Evolutionary conservation across 2,797 vertebrate genomes (phyloP).

Genomic region (Arctocebus calabarensis): DNA sequence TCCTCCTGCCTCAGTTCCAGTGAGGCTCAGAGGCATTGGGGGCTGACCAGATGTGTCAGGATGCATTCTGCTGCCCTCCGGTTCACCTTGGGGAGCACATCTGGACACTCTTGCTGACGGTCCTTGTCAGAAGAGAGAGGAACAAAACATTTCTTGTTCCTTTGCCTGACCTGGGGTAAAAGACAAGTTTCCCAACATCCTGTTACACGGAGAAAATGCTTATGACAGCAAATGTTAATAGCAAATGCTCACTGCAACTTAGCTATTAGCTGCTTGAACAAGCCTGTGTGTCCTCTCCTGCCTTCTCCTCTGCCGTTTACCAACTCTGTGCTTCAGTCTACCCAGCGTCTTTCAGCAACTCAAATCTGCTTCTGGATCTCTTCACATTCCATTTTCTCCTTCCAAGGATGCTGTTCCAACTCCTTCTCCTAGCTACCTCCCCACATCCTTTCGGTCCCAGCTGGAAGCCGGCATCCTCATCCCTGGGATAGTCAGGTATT

Average conservation of each 20-base stretch:
- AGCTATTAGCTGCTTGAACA: neutral
- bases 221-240: neutral
- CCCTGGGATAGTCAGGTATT: neutral
- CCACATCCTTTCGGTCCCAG: neutral
- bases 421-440: too few species aligned
- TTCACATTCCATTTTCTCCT: neutral
- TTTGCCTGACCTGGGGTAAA: neutral
- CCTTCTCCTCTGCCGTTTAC: neutral
- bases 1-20: neutral
- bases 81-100: neutral
- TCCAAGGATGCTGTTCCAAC: neutral
- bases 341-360: neutral
- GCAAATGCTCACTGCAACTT: rapidly evolving
- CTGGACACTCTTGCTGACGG: neutral
- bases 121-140: neutral
- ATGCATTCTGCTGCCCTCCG: neutral
- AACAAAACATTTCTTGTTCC: neutral
- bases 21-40: neutral
- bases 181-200: neutral
- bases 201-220: neutral
- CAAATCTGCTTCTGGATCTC: neutral
- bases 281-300: rapidly evolving
- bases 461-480: neutral
- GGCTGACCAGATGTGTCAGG: neutral
- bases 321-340: neutral